A percentile compares a stretch with the other conserved stretches of the same genome.
phyloP scores from a whole-genome alignment of 2,888 invertebrate genomes.

The Buathra laborator region DNA sequence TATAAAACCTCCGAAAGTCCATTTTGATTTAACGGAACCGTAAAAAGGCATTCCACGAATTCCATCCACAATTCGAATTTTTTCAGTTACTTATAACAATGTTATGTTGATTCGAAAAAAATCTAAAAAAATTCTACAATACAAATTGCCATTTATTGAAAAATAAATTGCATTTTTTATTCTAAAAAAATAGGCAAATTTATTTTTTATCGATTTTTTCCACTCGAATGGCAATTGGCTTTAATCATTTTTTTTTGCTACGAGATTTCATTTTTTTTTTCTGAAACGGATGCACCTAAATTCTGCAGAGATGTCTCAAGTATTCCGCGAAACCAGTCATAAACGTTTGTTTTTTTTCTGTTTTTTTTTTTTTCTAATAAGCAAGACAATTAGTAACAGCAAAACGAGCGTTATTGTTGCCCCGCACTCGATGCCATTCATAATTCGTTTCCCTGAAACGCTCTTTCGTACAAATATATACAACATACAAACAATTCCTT shows the following conservation, averaged over 20 bases:
- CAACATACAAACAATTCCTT: conserved; percentile 21
- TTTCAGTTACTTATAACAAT: neutral
- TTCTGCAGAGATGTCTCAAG: conserved; percentile 16
- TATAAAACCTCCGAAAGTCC: neutral
- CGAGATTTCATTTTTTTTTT: neutral
- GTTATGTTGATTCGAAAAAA: neutral
- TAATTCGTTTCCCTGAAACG: conserved; percentile 53
- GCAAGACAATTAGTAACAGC: conserved; percentile 35
- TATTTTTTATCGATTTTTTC: neutral
- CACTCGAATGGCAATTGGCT: neutral
- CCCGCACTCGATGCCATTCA: conserved; percentile 54
- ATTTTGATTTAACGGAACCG: neutral
- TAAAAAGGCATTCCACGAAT: neutral
- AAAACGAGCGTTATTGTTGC: conserved; percentile 37
- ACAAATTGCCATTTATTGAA: neutral
- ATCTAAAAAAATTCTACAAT: neutral
- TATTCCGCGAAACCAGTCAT: neutral
- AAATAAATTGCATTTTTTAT: neutral
- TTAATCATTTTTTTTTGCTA: neutral
- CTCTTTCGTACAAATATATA: conserved; percentile 1
- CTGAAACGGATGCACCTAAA: conserved; percentile 2
- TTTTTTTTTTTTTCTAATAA: conserved; percentile 1
- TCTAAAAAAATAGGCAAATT: neutral
- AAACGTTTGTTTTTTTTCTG: conserved; percentile 12
- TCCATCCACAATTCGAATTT: neutral